phyloP scores from a whole-genome alignment of 2,797 vertebrate genomes.

The Graptemys geographica region DNA sequence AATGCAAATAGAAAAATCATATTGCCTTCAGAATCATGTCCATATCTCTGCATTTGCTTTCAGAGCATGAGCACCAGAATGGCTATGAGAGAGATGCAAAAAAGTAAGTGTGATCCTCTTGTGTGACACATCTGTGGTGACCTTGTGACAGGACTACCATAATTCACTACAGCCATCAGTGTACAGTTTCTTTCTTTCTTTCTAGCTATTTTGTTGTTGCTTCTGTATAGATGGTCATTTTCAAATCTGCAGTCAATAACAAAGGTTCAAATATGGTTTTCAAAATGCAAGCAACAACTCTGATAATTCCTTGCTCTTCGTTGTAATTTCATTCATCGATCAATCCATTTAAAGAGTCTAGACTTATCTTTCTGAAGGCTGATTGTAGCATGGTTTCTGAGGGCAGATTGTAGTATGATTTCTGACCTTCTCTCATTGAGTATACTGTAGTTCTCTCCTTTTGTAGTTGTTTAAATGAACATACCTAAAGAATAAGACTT shows the following conservation, averaged over 20 bases:
- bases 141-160: not conserved
- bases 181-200: not conserved
- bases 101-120: not conserved
- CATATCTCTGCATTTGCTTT: not conserved
- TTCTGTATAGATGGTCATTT: not conserved
- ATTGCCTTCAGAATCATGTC: not conserved
- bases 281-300: not conserved
- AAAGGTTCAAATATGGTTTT: not conserved
- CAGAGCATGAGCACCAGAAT: not conserved
- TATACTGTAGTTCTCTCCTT: not conserved
- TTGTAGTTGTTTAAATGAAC: not conserved
- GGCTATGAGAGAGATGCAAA: not conserved
- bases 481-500: not conserved
- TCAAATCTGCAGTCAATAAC: not conserved
- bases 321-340: not conserved
- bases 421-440: not conserved
- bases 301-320: not conserved
- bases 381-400: not conserved
- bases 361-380: not conserved
- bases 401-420: not conserved
- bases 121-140: not conserved
- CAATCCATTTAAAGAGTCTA: slow-evolving; percentile 1
- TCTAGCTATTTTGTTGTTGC: not conserved
- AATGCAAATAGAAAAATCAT: rapidly evolving
- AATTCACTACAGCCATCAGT: not conserved